Conservation (phyloP, 2,888 invertebrate genomes). For the Steinernema carpocapsae region DNA sequence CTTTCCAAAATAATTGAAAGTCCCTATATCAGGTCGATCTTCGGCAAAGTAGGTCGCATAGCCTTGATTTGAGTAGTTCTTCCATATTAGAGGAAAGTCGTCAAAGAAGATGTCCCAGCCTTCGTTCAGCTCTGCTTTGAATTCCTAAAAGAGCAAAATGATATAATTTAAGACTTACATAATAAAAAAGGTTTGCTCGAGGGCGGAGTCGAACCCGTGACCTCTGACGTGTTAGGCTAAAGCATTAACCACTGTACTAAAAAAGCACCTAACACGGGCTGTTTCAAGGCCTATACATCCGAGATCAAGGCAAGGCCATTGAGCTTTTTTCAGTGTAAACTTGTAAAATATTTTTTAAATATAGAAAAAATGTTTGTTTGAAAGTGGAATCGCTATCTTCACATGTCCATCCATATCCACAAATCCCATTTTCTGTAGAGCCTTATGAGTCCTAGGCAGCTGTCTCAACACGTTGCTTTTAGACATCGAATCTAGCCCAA, state of each 20-base stretch:
- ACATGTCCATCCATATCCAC: conserved; percentile 61
- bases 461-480: conserved; percentile 69
- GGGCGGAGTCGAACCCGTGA: too few relatives aligned
- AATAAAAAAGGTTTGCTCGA: too few relatives aligned
- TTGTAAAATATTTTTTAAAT: too few relatives aligned
- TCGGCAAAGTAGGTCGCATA: conserved; percentile 70
- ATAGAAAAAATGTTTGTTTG: too few relatives aligned
- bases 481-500: conserved; percentile 71
- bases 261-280: too few relatives aligned
- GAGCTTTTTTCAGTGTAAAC: too few relatives aligned
- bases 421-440: conserved; percentile 55
- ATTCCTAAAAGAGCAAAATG: conserved; percentile 45
- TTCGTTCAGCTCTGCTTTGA: conserved; percentile 53
- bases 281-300: too few relatives aligned
- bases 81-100: conserved; percentile 53
- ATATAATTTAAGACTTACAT: too few relatives aligned
- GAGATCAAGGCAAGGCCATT: too few relatives aligned
- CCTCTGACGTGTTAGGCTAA: too few relatives aligned
- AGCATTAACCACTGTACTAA: too few relatives aligned
- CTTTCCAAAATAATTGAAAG: conserved; percentile 68
- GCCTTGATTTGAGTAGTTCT: conserved; percentile 51
- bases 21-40: conserved; percentile 69
- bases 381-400: too few relatives aligned
- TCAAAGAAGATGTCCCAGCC: conserved; percentile 55
- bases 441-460: conserved; percentile 50